phyloP scores from a whole-genome alignment of 2,888 invertebrate genomes.

The Perizoma flavofasciatum region DNA sequence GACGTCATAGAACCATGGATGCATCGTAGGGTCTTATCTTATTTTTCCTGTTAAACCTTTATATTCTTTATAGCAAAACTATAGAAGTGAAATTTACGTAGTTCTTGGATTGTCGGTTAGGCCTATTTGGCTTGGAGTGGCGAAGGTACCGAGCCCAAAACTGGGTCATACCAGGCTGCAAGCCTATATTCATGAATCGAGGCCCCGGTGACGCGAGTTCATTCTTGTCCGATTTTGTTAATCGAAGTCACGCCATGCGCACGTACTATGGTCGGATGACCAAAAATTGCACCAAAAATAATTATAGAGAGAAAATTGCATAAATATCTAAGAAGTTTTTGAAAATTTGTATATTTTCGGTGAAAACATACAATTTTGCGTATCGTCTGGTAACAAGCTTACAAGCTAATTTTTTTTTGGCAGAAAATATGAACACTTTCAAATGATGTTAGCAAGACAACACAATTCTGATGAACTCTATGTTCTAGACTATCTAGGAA shows the following conservation, averaged over 20 bases:
- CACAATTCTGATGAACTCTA: too few species aligned
- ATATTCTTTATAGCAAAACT: constrained; percentile 11
- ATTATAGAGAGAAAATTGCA: background rate
- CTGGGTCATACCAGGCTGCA: constrained; percentile 87
- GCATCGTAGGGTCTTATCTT: constrained; percentile 52
- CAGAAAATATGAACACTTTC: too few species aligned
- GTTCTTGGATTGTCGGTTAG: constrained; percentile 40
- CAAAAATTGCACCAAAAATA: constrained; percentile 2
- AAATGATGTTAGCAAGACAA: too few species aligned
- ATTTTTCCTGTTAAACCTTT: constrained; percentile 46
- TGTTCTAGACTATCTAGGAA: too few species aligned
- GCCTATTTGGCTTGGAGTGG: constrained; percentile 42
- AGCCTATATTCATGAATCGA: constrained; percentile 85
- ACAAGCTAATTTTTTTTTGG: too few species aligned
- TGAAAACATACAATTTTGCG: too few species aligned
- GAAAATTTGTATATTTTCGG: too few species aligned
- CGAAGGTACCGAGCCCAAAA: constrained; percentile 78
- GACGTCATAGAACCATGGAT: constrained; percentile 81
- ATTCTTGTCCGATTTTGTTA: constrained; percentile 70
- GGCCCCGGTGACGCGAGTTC: constrained; percentile 72
- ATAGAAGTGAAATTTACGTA: constrained; percentile 41
- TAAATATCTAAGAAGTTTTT: too few species aligned
- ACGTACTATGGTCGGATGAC: constrained; percentile 47
- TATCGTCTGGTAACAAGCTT: too few species aligned
- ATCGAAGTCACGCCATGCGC: constrained; percentile 51